These are phyloP conservation scores for Thymallus thymallus DNA, from an alignment of 2,113 vertebrate species.

Conservation along the genomic window DNA sequence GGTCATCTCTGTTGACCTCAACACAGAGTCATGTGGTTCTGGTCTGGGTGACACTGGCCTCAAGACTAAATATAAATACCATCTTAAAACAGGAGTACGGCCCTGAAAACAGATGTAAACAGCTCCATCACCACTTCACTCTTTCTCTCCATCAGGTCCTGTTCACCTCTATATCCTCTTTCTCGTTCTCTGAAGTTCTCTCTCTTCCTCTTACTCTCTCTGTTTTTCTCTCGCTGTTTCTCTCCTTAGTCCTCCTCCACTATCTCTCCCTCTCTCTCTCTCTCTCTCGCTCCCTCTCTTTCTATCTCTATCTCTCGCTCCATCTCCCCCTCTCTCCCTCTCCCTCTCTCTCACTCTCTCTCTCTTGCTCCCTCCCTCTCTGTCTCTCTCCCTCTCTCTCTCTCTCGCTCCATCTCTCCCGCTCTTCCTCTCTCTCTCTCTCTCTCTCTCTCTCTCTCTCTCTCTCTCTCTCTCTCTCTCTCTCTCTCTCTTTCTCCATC, in stretches of 20 bases:
- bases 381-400: conserved; percentile 1
- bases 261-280: not conserved
- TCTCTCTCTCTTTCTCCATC: not conserved
- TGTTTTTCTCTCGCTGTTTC: no score
- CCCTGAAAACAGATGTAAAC: conserved; percentile 23
- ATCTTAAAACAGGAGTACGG: conserved; percentile 22
- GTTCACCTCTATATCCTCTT: not conserved
- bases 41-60: conserved; percentile 20
- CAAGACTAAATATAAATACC: conserved; percentile 52
- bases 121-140: no score
- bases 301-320: no score
- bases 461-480: not conserved
- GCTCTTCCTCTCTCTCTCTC: not conserved
- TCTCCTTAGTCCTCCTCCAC: no score
- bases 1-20: conserved; percentile 5
- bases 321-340: no score
- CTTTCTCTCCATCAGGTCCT: no score
- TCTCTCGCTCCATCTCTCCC: not conserved
- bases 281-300: no score
- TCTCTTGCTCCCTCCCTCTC: not conserved
- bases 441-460: not conserved
- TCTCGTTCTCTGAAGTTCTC: not conserved
- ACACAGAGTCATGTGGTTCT: not conserved
- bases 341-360: no score
- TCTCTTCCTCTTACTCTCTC: not conserved